These are phyloP conservation scores for Dromococcyx pavoninus DNA, from an alignment of 2,797 vertebrate genomes.

Conservation along the genomic window DNA sequence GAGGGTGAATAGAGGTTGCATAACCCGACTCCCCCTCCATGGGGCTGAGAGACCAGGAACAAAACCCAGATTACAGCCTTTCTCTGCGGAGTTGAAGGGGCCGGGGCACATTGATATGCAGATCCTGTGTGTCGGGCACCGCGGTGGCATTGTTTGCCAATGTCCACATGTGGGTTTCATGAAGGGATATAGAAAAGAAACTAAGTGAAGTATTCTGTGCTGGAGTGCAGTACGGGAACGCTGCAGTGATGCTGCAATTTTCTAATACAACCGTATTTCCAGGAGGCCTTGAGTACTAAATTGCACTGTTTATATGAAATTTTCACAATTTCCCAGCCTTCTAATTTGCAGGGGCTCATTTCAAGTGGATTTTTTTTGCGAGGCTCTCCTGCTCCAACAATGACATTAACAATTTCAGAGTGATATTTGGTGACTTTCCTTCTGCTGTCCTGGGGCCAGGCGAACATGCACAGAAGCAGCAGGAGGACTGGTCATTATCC, in stretches of 20 bases:
- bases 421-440: neutral
- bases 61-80: conserved; percentile 24
- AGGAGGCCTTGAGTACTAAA: neutral
- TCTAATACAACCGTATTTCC: neutral
- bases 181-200: neutral
- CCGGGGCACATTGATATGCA: conserved; percentile 25
- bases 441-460: neutral
- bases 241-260: neutral
- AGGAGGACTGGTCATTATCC: neutral
- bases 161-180: neutral
- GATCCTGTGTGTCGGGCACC: neutral
- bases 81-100: neutral
- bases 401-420: neutral
- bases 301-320: neutral
- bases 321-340: neutral
- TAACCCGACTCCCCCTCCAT: neutral
- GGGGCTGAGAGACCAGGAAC: neutral
- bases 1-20: neutral
- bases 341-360: neutral
- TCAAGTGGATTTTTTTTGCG: neutral
- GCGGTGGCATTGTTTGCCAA: neutral
- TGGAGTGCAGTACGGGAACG: accelerated
- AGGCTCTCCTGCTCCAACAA: neutral
- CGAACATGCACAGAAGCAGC: accelerated
- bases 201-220: neutral